Evolutionary conservation across 2,113 vertebrate species (phyloP).

Genomic region (human (Homo sapiens)): GRCh38 chr5:173863501-173864000

Average conservation of each 20-base stretch:
- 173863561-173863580: neutral
- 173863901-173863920: neutral
- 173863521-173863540: neutral
- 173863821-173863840: neutral
- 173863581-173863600: neutral
- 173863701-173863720: neutral
- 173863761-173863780: neutral
- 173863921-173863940: neutral
- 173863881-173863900: neutral
- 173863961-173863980: neutral
- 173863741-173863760: constrained; percentile 22
- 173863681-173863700: neutral
- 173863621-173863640: constrained; percentile 35
- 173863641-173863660: constrained; percentile 23
- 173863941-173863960: neutral
- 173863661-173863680: neutral
- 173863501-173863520: neutral
- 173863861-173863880: neutral
- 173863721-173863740: neutral
- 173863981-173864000: neutral
- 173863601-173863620: constrained; percentile 25
- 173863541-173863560: neutral
- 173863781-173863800: neutral
- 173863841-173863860: neutral
- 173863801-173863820: neutral